phyloP scores from a whole-genome alignment of 2,113 vertebrate species.

The Dipodomys ordii region DNA sequence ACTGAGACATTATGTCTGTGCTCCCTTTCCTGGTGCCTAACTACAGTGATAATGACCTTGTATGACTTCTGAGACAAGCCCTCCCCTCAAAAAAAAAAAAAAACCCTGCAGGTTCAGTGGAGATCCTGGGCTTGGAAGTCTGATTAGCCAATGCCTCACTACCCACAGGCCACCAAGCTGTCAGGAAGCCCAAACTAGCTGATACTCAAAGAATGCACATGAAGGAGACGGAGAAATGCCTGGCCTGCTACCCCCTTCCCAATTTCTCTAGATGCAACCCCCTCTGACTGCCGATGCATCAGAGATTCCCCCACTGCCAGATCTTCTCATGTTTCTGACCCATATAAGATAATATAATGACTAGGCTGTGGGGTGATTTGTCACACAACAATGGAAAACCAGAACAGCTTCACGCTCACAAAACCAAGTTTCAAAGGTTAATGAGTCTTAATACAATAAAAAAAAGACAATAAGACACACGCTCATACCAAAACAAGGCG shows the following conservation, averaged over 20 bases:
- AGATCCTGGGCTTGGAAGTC: not conserved
- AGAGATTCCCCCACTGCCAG: not conserved
- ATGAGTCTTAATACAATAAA: constrained; percentile 53
- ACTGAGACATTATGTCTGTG: not conserved
- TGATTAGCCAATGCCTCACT: not conserved
- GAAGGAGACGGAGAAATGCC: not conserved
- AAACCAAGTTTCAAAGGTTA: constrained; percentile 57
- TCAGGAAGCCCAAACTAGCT: not conserved
- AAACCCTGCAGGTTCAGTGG: not conserved
- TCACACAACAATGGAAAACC: constrained; percentile 14
- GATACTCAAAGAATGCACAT: not conserved
- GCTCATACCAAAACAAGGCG: constrained; percentile 34
- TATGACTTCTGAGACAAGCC: not conserved
- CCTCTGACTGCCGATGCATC: not conserved
- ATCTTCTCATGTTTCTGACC: not conserved
- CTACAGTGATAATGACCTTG: not conserved
- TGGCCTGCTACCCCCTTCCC: not conserved
- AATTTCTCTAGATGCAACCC: not conserved
- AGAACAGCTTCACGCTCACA: constrained; percentile 4
- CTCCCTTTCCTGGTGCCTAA: constrained; percentile 9
- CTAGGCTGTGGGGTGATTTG: not conserved
- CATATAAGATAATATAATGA: not conserved
- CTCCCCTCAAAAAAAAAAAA: not conserved
- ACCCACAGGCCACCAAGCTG: not conserved
- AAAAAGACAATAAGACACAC: constrained; percentile 32